Base-by-base conservation (phyloP, 2,797 vertebrate genomes). In the Hydrocynus forskahlii region DNA sequence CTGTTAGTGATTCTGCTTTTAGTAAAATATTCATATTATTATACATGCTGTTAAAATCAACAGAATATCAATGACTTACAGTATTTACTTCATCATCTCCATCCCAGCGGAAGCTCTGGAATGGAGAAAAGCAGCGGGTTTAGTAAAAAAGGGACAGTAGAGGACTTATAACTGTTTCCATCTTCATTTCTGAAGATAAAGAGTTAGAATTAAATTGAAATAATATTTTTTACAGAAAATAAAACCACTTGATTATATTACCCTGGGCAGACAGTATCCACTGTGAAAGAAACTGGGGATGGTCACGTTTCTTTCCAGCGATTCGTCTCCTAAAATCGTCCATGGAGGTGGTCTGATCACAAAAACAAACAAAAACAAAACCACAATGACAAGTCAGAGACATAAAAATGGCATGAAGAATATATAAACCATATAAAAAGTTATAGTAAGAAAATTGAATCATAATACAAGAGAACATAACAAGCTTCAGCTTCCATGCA, bases 81-180 rank as follows among this genome's bases (percentile, higher is more conserved):
- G 74, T 74, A 55, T 86, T 84, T 70, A 81, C 76, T 63, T 85
- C 82, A 71, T 81, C 57, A 17, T 86, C 77, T n/a, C 80, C 82
- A n/a, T 54, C 57, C 82, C 85, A 84, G 45, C 0, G n/a, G 29
- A 86, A 69, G n/a, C 78, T 77, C 85, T 86, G 59, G 35, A 77
- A 16, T 29, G 29, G 29, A 29, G 19, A 62, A 57, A 74, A 55
- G 25, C 5, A 73, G 62, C 13, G 35, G 9, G 9, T 29, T 29
- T 29, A 75, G 52, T 16, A 4, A 19, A 45, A 29, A 29, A n/a
- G 25, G 29, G 62, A 35, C 14, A 50, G 19, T 16, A 52, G n/a
- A 38, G 55, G 12, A 19, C 5, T 55, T 14, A 16, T 54, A 55
- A 75, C 29, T 29, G 29, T 21, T 17, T 0, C 2, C 4, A 55